Evolutionary conservation across 2,113 vertebrate species (phyloP).

Genomic region (Phrynocephalus versicolor): DNA sequence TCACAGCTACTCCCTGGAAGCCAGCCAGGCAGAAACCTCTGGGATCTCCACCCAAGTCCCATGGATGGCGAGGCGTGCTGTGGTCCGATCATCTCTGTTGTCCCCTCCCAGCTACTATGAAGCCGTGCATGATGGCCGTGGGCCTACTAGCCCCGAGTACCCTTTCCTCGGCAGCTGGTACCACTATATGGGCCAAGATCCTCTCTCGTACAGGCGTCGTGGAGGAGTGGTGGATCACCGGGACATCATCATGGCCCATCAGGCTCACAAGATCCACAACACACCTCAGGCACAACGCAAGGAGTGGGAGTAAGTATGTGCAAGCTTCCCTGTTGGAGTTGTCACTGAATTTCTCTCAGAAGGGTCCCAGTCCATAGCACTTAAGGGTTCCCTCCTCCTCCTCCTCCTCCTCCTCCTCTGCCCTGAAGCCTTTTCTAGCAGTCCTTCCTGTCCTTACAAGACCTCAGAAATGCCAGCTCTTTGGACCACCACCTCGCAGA

Average conservation of each 20-base stretch:
- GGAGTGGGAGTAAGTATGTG: conserved; percentile 89
- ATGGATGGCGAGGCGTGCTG: conserved; percentile 65
- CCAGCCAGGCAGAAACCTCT: conserved; percentile 69
- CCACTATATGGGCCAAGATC: conserved; percentile 56
- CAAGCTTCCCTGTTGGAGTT: not conserved
- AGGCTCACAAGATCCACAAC: conserved; percentile 86
- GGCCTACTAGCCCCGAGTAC: conserved; percentile 62
- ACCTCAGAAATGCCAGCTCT: too few relatives aligned
- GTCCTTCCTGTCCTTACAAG: not conserved
- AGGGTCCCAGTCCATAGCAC: not conserved
- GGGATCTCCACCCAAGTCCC: conserved; percentile 55
- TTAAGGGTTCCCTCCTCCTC: not conserved
- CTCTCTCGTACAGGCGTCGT: conserved; percentile 74
- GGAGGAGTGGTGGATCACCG: conserved; percentile 84
- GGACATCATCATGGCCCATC: conserved; percentile 87
- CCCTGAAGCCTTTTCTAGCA: not conserved
- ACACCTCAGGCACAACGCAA: conserved; percentile 85
- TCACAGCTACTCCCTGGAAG: conserved; percentile 72
- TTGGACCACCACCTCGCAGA: too few relatives aligned
- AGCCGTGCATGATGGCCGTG: conserved; percentile 70
- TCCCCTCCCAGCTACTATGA: conserved; percentile 78
- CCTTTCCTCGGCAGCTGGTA: conserved; percentile 55
- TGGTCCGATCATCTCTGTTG: conserved; percentile 69
- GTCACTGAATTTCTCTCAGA: not conserved
- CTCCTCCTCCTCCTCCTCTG: not conserved